These are phyloP conservation scores for Eledona agricola DNA, from an alignment of 2,888 invertebrate genomes.

Conservation along the genomic window DNA sequence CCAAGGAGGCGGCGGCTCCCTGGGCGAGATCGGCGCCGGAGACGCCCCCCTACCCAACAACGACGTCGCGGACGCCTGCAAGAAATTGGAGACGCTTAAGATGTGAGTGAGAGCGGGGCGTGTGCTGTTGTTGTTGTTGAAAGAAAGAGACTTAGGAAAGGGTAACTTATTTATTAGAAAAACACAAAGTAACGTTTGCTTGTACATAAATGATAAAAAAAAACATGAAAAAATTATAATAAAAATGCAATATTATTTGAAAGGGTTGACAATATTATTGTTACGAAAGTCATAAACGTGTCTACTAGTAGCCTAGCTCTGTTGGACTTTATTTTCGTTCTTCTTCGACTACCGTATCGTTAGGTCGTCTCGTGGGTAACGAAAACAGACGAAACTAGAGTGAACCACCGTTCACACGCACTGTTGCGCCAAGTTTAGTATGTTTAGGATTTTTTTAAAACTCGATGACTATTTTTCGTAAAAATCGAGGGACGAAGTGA, in stretches of 20 bases:
- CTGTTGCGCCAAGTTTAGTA: conserved; percentile 32
- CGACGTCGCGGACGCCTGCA: conserved; percentile 52
- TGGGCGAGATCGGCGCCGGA: conserved; percentile 60
- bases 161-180: conserved; percentile 33
- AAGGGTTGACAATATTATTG: conserved; percentile 47
- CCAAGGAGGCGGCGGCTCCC: conserved; percentile 20
- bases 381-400: too few relatives aligned
- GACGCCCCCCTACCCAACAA: conserved; percentile 56
- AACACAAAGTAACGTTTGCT: conserved; percentile 24
- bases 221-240: conserved; percentile 30
- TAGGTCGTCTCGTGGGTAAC: conserved; percentile 40
- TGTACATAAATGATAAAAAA: conserved; percentile 34
- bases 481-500: too few relatives aligned
- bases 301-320: conserved; percentile 6
- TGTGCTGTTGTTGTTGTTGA: conserved; percentile 16
- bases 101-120: conserved; percentile 49
- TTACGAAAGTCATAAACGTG: conserved; percentile 41
- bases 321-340: conserved; percentile 16
- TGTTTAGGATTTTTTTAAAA: conserved; percentile 29
- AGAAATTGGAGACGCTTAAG: conserved; percentile 59
- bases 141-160: conserved; percentile 34
- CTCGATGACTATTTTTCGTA: conserved; percentile 29
- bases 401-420: too few relatives aligned
- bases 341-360: too few relatives aligned
- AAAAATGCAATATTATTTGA: conserved; percentile 50